These are phyloP conservation scores for Caprella mutica DNA, from an alignment of 2,888 invertebrate species.

Conservation along the genomic window DNA sequence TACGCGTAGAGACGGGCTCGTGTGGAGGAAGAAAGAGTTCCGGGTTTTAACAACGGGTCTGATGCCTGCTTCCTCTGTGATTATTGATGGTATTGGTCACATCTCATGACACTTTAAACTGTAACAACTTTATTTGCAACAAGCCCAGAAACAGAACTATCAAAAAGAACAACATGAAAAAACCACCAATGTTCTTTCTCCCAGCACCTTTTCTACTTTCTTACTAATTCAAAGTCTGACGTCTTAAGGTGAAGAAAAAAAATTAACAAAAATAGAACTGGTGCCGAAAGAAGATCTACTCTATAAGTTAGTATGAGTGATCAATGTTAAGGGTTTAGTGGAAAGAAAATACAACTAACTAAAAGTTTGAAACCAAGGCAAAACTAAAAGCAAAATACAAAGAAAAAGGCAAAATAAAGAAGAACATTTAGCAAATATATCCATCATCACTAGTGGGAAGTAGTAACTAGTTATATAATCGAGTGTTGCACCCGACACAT, in stretches of 20 bases:
- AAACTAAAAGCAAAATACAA: no score
- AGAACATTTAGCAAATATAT: no score
- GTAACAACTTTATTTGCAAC: neutral
- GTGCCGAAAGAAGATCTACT: neutral
- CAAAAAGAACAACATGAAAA: neutral
- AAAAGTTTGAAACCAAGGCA: no score
- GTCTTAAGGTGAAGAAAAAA: no score
- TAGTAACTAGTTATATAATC: no score
- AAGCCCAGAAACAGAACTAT: neutral
- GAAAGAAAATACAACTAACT: no score
- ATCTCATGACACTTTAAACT: neutral
- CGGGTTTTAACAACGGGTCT: constrained; percentile 55
- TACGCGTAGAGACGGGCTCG: constrained; percentile 35
- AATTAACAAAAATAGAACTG: no score
- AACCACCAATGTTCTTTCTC: neutral
- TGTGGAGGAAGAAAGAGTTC: constrained; percentile 40
- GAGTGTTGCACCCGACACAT: no score
- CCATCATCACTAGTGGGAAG: no score
- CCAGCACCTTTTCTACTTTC: neutral
- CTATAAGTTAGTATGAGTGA: neutral
- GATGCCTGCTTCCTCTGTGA: constrained; percentile 11
- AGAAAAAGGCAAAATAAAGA: no score
- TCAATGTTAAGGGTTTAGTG: no score
- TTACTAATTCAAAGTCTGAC: neutral
- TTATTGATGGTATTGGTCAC: neutral